Evolutionary conservation across 2,113 vertebrate genomes (phyloP), one percentile per base, ranked within the genome.

Genomic region (Oryzias curvinotus): DNA sequence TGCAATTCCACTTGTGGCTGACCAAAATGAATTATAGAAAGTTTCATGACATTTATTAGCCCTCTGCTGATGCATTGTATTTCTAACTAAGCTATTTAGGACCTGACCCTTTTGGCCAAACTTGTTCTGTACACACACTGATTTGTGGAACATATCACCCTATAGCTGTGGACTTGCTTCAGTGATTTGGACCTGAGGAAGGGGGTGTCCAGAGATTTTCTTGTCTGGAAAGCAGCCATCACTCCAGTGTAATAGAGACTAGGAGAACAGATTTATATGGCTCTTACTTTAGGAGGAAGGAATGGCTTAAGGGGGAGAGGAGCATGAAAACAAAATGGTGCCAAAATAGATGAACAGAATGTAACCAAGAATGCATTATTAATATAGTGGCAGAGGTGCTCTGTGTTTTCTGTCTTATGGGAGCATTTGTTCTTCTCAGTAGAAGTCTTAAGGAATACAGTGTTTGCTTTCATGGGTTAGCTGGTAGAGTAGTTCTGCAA

Each of bases 141-240:
- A 77, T 68, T 62, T 77, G 71, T 78, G 72, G 61, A 75, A 74
- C 63, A 72, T 71, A 75, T 77, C 58, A 71, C 74, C 68, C 30
- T 48, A 45, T 44, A 65, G 62, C 78, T 58, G 61, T 81, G 69
- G 26, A 60, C 43, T 51, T 76, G 81, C 63, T 85, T 81, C 71
- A 80, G 66, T 75, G 67, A 71, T 71, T 85, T 75, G 65, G 73
- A 82, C 83, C 58, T 44, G 71, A 73, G 68, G 77, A 72, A 66
- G 54, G 66, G 60, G 74, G 48, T 77, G 77, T 85, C 71, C 78
- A 74, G 84, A 84, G 77, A 88, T 82, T 70, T 36, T 70, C 65
- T 77, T 88, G 77, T 82, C 68, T 77, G 75, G 81, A 78, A 85
- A 83, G 82, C 75, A 83, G 62, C 86, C 80, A 83, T 84, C 81